Conservation (phyloP, 1,140 invertebrate species). For the Zaprionus ornatus region DNA sequence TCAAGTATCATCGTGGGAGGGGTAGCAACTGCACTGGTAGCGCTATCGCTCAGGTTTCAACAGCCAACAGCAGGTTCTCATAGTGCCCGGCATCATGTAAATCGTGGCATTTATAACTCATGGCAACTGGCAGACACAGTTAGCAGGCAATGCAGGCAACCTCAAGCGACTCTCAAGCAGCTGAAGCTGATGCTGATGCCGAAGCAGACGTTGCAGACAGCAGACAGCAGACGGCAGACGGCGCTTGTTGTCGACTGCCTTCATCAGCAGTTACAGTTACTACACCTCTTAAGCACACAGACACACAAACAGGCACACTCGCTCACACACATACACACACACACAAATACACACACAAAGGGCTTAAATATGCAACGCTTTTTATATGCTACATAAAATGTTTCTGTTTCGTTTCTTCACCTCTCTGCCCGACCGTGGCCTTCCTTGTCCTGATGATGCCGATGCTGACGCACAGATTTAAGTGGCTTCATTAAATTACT, state of each 20-base stretch:
- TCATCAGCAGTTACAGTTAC: slow-evolving; percentile 64
- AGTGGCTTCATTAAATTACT: slow-evolving; percentile 83
- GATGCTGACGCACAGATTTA: slow-evolving; percentile 71
- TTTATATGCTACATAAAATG: slow-evolving; percentile 71
- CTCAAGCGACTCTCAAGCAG: slow-evolving; percentile 21
- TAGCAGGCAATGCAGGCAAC: slow-evolving; percentile 21
- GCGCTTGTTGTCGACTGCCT: slow-evolving; percentile 44
- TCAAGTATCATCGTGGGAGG: not conserved
- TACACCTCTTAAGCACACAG: slow-evolving; percentile 46
- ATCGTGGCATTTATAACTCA: slow-evolving; percentile 37
- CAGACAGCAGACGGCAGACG: slow-evolving; percentile 1
- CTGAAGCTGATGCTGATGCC: slow-evolving; percentile 13
- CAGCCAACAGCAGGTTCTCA: not conserved
- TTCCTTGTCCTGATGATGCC: slow-evolving; percentile 25
- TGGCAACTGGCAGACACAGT: slow-evolving; percentile 24
- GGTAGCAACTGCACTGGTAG: not conserved
- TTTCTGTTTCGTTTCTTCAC: slow-evolving; percentile 55
- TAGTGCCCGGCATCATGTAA: slow-evolving; percentile 16
- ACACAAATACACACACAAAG: slow-evolving; percentile 21
- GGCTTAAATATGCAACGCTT: slow-evolving; percentile 65
- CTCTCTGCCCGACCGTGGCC: slow-evolving; percentile 4
- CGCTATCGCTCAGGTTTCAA: not conserved
- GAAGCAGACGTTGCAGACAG: not conserved
- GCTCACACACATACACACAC: slow-evolving; percentile 19
- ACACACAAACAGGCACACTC: not conserved